Conservation (phyloP, 2,113 vertebrate species). For the Entomyzon cyanotis region DNA sequence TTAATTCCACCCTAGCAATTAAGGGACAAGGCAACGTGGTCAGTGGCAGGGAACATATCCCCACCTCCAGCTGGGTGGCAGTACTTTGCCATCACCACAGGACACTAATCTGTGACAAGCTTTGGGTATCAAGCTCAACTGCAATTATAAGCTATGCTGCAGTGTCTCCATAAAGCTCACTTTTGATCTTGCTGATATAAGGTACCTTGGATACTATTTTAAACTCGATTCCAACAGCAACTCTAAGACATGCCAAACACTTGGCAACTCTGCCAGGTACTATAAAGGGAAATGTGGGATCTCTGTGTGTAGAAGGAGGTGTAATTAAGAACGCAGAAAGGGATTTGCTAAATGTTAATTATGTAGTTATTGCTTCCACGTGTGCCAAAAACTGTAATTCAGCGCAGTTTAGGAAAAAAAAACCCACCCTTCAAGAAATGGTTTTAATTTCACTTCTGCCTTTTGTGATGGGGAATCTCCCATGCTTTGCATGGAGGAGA, state of each 20-base stretch:
- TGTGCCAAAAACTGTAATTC: conserved; percentile 66
- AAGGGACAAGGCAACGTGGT: conserved; percentile 74
- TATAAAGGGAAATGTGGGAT: conserved; percentile 65
- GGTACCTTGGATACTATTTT: conserved; percentile 51
- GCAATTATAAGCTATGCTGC: not conserved
- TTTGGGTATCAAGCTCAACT: conserved; percentile 25
- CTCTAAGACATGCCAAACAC: conserved; percentile 48
- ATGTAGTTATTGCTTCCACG: conserved; percentile 53
- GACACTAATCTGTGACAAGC: conserved; percentile 68
- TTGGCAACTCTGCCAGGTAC: conserved; percentile 55
- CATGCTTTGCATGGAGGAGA: not conserved
- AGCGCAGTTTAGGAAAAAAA: conserved; percentile 22
- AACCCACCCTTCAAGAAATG: conserved; percentile 6
- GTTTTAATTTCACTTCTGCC: conserved; percentile 36
- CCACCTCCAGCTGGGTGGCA: conserved; percentile 74
- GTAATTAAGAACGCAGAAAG: conserved; percentile 65
- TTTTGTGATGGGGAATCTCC: conserved; percentile 22
- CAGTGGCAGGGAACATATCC: conserved; percentile 73
- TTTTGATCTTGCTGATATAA: conserved; percentile 27
- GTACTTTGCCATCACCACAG: conserved; percentile 77
- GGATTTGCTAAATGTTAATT: conserved; percentile 73
- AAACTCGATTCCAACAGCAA: conserved; percentile 46
- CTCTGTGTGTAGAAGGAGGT: conserved; percentile 41
- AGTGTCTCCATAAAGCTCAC: conserved; percentile 23
- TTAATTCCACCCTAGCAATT: conserved; percentile 81